These are phyloP conservation scores for Eulemur macaco DNA, from an alignment of 2,113 vertebrate genomes.

Conservation along the genomic window DNA sequence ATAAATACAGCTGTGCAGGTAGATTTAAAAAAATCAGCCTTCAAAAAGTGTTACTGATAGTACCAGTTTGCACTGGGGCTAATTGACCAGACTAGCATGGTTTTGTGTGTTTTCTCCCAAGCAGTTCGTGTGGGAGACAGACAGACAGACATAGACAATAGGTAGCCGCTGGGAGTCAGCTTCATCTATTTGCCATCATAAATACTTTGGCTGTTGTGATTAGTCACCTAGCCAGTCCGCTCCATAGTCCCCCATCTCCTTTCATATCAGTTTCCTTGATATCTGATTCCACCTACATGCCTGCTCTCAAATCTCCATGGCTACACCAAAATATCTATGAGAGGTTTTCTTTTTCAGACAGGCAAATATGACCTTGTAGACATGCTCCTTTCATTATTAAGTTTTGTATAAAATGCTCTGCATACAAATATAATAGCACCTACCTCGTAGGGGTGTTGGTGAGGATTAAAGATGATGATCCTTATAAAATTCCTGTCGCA, in stretches of 20 bases:
- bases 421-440: neutral
- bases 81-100: neutral
- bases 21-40: conserved; percentile 9
- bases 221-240: neutral
- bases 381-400: neutral
- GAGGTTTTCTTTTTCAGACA: conserved; percentile 41
- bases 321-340: conserved; percentile 60
- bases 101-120: neutral
- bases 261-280: conserved; percentile 48
- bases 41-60: neutral
- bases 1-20: neutral
- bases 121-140: neutral
- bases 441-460: neutral
- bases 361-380: conserved; percentile 47
- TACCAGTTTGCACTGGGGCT: neutral
- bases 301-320: conserved; percentile 59
- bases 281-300: conserved; percentile 52
- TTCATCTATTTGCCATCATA: neutral
- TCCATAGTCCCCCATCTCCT: neutral
- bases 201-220: conserved; percentile 16
- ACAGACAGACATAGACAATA: neutral
- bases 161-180: neutral
- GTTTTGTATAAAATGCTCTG: neutral
- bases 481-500: neutral
- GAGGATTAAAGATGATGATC: neutral